Percentiles rank a stretch among this genome's conserved stretches.
Evolutionary conservation across 2,888 invertebrate genomes (phyloP).

Genomic region (Formica aserva): DNA sequence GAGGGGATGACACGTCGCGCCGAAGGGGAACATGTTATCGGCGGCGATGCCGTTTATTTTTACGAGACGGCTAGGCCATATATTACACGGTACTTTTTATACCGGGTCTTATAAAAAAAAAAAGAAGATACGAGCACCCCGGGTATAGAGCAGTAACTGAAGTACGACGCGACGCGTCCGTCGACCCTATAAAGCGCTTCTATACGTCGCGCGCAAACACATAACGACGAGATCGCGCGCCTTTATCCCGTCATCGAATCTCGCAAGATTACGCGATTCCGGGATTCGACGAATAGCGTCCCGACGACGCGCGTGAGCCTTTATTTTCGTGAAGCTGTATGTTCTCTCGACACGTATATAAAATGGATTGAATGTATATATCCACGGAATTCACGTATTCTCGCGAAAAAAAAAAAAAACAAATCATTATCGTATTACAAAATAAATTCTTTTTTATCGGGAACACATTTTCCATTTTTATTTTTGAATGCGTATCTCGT

Average conservation of each 20-base stretch:
- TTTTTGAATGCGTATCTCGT: neutral
- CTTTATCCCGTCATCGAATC: conserved; percentile 67
- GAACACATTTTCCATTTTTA: neutral
- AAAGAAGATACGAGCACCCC: conserved; percentile 55
- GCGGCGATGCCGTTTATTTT: conserved; percentile 67
- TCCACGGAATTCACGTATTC: neutral
- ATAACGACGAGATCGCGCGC: conserved; percentile 56
- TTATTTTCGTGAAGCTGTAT: conserved; percentile 29
- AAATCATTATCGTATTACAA: neutral
- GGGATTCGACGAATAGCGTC: conserved; percentile 25
- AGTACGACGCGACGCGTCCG: conserved; percentile 45
- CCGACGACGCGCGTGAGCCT: conserved; percentile 40
- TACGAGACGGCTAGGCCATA: conserved; percentile 73
- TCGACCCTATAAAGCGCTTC: conserved; percentile 65
- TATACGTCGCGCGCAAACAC: conserved; percentile 52
- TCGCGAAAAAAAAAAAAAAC: neutral
- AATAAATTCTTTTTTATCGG: neutral
- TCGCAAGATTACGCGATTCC: conserved; percentile 46
- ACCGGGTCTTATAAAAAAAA: conserved; percentile 67
- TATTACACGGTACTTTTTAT: conserved; percentile 70
- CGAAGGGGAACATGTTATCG: conserved; percentile 67
- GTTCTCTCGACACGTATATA: conserved; percentile 13
- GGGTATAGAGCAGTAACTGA: conserved; percentile 26
- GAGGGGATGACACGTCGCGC: conserved; percentile 56
- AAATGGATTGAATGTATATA: neutral